phyloP scores from a whole-genome alignment of 92 coral and sea anemone genomes.

The Bergia sp. region DNA sequence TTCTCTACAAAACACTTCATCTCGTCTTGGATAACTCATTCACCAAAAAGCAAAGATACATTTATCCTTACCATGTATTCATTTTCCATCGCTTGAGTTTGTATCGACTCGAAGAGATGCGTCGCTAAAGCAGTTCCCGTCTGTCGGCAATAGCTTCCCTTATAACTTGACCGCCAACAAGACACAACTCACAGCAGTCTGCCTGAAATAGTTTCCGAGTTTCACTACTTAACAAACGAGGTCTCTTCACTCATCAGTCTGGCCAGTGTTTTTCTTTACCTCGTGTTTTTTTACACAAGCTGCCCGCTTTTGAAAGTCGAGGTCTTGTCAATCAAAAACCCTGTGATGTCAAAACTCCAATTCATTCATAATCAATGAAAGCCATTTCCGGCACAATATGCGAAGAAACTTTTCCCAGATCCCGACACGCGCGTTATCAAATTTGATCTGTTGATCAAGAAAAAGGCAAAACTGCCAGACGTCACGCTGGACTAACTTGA shows the following conservation, averaged over 20 bases:
- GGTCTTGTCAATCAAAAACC: slow-evolving; percentile 34
- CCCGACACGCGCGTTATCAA: neutral
- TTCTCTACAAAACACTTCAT: neutral
- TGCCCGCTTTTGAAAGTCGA: neutral
- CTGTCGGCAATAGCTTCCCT: neutral
- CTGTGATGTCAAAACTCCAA: slow-evolving; percentile 51
- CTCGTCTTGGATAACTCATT: neutral
- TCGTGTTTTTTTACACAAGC: slow-evolving; percentile 28
- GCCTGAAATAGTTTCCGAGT: slow-evolving; percentile 42
- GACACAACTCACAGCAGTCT: slow-evolving; percentile 23
- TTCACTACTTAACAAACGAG: slow-evolving; percentile 33
- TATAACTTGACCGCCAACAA: neutral
- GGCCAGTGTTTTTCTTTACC: slow-evolving; percentile 5
- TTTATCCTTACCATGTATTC: slow-evolving; percentile 22
- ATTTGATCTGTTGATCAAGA: neutral
- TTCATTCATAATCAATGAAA: slow-evolving; percentile 14
- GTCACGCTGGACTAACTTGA: slow-evolving; percentile 39
- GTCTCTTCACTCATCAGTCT: slow-evolving; percentile 32
- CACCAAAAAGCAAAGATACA: neutral
- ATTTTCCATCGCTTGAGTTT: slow-evolving; percentile 28
- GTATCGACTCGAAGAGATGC: neutral
- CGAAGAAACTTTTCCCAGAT: neutral
- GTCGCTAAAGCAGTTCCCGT: neutral
- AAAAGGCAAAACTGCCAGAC: slow-evolving; percentile 12
- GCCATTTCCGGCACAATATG: slow-evolving; percentile 32